phyloP scores from a whole-genome alignment of 2,888 invertebrate species.

The Parelbella ahira region DNA sequence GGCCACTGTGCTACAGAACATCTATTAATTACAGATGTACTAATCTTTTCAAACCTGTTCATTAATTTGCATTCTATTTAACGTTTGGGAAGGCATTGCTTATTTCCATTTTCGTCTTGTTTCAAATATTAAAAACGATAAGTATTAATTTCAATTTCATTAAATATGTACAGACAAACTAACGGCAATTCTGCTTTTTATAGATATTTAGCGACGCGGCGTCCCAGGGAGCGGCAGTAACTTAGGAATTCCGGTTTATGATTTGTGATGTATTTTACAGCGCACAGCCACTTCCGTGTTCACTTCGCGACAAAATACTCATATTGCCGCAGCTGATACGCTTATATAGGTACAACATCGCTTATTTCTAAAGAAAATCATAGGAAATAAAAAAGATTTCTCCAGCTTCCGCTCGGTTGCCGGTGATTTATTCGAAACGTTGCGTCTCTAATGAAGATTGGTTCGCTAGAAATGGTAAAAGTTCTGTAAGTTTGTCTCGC shows the following conservation, averaged over 20 bases:
- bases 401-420: constrained; percentile 26
- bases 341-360: too few species aligned
- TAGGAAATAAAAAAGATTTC: constrained; percentile 28
- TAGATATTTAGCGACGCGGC: not conserved
- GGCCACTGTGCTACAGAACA: too few species aligned
- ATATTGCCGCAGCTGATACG: constrained; percentile 29
- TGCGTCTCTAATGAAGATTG: constrained; percentile 21
- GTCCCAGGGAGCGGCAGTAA: constrained; percentile 12
- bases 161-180: too few species aligned
- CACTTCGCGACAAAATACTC: constrained; percentile 20
- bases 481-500: constrained; percentile 17
- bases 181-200: not conserved
- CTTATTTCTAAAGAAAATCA: too few species aligned
- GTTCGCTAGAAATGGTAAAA: constrained; percentile 17
- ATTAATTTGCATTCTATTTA: too few species aligned
- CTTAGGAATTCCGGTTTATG: constrained; percentile 24
- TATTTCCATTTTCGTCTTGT: too few species aligned
- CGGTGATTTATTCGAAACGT: constrained; percentile 18
- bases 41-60: too few species aligned
- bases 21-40: too few species aligned
- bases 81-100: too few species aligned
- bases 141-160: too few species aligned
- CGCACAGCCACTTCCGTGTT: constrained; percentile 7
- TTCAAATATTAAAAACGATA: too few species aligned
- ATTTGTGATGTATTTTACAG: constrained; percentile 21